Base-by-base conservation (phyloP, 2,888 invertebrate genomes). In the Harpalus rufipes region DNA sequence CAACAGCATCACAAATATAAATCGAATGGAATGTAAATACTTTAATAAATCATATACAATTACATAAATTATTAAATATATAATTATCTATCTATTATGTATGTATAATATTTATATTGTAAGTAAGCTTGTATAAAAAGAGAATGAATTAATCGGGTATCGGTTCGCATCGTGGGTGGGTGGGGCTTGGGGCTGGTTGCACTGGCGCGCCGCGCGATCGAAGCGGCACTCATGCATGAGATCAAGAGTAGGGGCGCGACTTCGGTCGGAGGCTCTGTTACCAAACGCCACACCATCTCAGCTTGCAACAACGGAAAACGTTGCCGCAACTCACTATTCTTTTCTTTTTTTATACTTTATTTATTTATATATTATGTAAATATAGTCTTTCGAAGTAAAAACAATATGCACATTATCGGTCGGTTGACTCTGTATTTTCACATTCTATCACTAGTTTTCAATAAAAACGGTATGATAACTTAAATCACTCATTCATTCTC, bases 41-140 rank as follows among this genome's bases (percentile, higher is more conserved):
- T 85, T 85, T 85, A 85, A 85, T 85, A 85, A 85, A 85, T 85
- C 85, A 85, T 84, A 84, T 79, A 84, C 51, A 63, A 84, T 79
- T 80, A 84, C 79, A 80, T 79, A 84, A 84, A 79, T 79, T 68
- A 84, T 79, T 79, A 84, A 84, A 79, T 84, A 79, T 84, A 84
- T 84, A 76, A 83, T 83, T 68, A 83, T 76, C 74, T 83, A 83
- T 83, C 32, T 68, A 74, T 74, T 84, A 84, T 84, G 58, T 78
- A 84, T 78, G 61, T 76, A 84, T 79, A 84, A 82, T 82, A 72
- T 81, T 68, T 81, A 81, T 81, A 81, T 81, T 21, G 44, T 58
- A 65, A 83, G 74, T 78, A 84, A 84, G 84, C 84, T 63, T 78
- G 84, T 84, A 84, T 84, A 84, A 84, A 84, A 84, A 84, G 84